Evolutionary conservation across 1,140 invertebrate genomes (phyloP).

Genomic region (Aphaenogaster ashmeadi): DNA sequence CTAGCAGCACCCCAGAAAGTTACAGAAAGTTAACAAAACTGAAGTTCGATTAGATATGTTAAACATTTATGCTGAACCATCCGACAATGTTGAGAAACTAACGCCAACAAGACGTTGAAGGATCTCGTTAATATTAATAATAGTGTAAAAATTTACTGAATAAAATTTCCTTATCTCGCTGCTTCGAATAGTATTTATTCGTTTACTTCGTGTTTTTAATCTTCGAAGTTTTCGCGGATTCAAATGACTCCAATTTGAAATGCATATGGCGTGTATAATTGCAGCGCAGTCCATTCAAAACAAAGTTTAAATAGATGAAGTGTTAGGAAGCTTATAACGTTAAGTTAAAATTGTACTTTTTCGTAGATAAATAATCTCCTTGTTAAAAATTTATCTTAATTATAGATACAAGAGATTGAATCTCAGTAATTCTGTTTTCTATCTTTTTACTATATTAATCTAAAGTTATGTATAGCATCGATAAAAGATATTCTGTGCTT

Average conservation of each 20-base stretch:
- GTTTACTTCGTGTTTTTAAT: not conserved
- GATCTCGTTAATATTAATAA: not conserved
- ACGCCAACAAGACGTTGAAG: not conserved
- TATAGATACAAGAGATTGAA: not conserved
- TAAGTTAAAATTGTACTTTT: not conserved
- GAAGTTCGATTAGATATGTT: constrained; percentile 18
- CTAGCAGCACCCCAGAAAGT: constrained; percentile 43
- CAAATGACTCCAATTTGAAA: not conserved
- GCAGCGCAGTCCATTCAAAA: not conserved
- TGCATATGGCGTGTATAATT: not conserved
- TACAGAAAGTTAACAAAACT: constrained; percentile 48
- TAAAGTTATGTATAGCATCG: not conserved
- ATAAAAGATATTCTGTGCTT: not conserved
- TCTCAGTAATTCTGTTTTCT: not conserved
- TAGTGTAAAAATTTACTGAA: not conserved
- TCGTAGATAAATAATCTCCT: not conserved
- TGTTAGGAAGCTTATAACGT: not conserved
- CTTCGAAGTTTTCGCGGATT: not conserved
- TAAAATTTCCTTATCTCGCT: not conserved
- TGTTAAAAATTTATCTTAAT: not conserved
- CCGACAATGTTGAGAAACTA: not conserved
- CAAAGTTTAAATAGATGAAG: not conserved
- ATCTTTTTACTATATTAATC: not conserved
- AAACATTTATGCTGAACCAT: not conserved
- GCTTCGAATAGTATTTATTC: not conserved